Base-by-base conservation (phyloP, 2,797 vertebrate genomes). In the Hozukius guyotensis region DNA sequence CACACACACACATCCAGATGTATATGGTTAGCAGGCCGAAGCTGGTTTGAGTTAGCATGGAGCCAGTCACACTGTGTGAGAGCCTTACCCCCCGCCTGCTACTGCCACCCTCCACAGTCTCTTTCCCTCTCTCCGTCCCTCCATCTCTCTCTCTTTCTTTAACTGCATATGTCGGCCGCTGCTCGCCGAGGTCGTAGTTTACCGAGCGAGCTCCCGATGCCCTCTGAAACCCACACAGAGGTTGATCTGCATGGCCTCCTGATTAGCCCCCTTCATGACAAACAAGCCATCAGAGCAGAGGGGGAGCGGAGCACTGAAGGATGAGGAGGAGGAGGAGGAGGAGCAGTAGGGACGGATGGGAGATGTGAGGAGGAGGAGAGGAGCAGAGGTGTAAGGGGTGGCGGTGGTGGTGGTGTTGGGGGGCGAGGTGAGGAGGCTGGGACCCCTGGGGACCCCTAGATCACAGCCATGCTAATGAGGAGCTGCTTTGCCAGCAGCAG, bases 11-110 rank as follows among this genome's bases (percentile, higher is more conserved):
- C 61, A 72, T 76, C 68, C 92, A 95, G 65, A 92, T 92, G 92
- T 90, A 59, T 85, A 91, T 93, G 87, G 93, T 95, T 95, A 94
- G 89, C 69, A 82, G 87, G 87, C 86, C 79, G 61, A 89, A 88
- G 89, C 94, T 94, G 94, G 85, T 94, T 94, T 78, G 81, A 93
- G 93, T 98, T 98, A 98, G 92, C 94, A 92, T 97, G 97, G 97
- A 98, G 97, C 97, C 97, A 97, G 97, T 95, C 97, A 96, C 96
- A 96, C 97, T 97, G 96, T 97, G 97, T 96, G 97, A 97, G 97
- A 96, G 97, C 95, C 95, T 94, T 84, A 93, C 91, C 92, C 93
- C 92, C 93, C 79, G 90, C 93, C 91, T 92, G 88, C 93, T 85
- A 78, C 90, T 93, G 91, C 92, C 94, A 93, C 93, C 90, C 89